These are phyloP conservation scores for Petrosia ficiformis DNA, from an alignment of 37 sponge, comb jelly and placozoan species.

Conservation along the genomic window DNA sequence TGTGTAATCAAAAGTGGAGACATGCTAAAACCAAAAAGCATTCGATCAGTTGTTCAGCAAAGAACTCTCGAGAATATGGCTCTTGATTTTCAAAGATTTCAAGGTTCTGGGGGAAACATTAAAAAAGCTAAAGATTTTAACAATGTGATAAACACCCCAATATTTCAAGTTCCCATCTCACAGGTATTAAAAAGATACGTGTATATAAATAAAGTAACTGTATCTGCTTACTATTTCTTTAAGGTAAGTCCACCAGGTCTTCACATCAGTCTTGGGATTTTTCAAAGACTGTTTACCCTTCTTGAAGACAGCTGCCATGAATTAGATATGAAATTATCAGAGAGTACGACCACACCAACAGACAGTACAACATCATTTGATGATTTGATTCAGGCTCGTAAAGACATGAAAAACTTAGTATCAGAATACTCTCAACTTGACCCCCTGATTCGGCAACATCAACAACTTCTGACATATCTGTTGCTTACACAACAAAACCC, in stretches of 20 bases:
- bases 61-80: slow-evolving; percentile 16
- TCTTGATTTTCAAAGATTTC: slow-evolving; percentile 13
- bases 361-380: no score
- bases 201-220: not conserved
- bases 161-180: slow-evolving; percentile 27
- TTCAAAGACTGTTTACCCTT: not conserved
- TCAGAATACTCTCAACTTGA: no score
- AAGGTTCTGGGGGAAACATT: slow-evolving; percentile 3
- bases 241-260: slow-evolving; percentile 8
- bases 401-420: no score
- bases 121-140: slow-evolving; percentile 36
- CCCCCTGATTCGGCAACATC: no score
- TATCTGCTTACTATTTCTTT: not conserved
- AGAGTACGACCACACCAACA: no score
- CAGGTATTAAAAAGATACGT: not conserved
- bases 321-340: no score
- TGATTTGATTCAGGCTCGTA: no score
- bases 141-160: slow-evolving; percentile 21
- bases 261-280: slow-evolving; percentile 2
- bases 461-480: no score
- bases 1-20: slow-evolving; percentile 16
- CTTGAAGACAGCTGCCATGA: slow-evolving; percentile 1
- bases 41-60: not conserved
- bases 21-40: slow-evolving; percentile 12
- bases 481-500: no score